These are phyloP conservation scores for Bufotes viridis DNA, from an alignment of 2,797 vertebrate species.

Conservation along the genomic window DNA sequence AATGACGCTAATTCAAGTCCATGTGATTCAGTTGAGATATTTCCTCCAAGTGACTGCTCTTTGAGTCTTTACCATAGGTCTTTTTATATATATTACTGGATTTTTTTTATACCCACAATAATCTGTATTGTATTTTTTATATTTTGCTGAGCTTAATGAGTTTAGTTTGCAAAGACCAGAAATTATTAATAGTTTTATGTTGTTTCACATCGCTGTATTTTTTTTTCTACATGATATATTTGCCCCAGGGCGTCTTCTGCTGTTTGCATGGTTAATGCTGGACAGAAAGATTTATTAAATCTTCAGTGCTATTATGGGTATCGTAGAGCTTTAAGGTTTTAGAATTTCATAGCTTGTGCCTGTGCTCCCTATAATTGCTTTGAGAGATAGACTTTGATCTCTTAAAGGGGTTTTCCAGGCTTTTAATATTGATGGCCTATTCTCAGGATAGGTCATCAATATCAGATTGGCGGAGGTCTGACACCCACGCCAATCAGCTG, in stretches of 20 bases:
- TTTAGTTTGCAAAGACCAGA: neutral
- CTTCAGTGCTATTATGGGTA: neutral
- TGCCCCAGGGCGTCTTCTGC: neutral
- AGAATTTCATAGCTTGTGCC: neutral
- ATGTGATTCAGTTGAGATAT: neutral
- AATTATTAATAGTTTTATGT: conserved; percentile 16
- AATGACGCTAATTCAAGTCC: conserved; percentile 26
- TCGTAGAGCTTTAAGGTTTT: neutral
- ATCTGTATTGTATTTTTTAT: neutral
- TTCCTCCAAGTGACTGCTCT: neutral
- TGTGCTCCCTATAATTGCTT: neutral
- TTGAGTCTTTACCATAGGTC: neutral
- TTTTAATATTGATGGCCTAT: too few species aligned
- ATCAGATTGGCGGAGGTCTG: too few species aligned
- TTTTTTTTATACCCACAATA: neutral
- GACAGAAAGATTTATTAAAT: neutral
- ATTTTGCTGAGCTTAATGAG: neutral
- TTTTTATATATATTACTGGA: neutral
- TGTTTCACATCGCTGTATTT: neutral
- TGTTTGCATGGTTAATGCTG: neutral
- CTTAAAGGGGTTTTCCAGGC: too few species aligned
- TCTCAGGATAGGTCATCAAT: too few species aligned
- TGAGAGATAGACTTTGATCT: neutral
- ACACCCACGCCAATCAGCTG: too few species aligned
- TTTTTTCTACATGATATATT: neutral